Percentiles rank a stretch among this genome's conserved stretches.
These are phyloP conservation scores for Polydrusus tereticollis DNA, from an alignment of 2,888 invertebrate species.

Conservation along the genomic window DNA sequence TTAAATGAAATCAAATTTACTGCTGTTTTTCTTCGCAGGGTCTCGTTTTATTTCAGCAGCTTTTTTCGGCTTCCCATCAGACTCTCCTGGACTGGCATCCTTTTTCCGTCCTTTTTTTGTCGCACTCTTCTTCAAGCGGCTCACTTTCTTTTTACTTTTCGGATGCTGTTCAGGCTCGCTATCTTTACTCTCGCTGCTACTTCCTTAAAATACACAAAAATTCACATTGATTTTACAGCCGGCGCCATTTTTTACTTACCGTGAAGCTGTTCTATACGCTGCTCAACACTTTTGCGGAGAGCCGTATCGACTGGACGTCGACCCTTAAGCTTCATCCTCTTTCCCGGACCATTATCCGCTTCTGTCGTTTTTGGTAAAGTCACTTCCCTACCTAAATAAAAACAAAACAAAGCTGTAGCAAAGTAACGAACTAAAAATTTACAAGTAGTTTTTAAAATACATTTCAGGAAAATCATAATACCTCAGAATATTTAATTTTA, in stretches of 20 bases:
- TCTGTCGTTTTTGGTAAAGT: conserved; percentile 50
- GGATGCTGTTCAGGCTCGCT: conserved; percentile 53
- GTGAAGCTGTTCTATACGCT: conserved; percentile 65
- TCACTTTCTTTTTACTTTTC: conserved; percentile 40
- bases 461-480: too few relatives aligned
- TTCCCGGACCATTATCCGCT: conserved; percentile 50
- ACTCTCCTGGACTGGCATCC: conserved; percentile 2
- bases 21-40: conserved; percentile 54
- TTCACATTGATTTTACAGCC: too few relatives aligned
- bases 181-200: conserved; percentile 66
- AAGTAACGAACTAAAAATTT: not conserved
- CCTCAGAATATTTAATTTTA: too few relatives aligned
- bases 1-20: conserved; percentile 15
- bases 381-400: conserved; percentile 55
- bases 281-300: conserved; percentile 68
- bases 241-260: conserved; percentile 30
- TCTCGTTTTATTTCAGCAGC: conserved; percentile 45
- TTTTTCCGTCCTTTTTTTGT: conserved; percentile 53
- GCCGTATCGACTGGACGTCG: conserved; percentile 61
- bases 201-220: conserved; percentile 51
- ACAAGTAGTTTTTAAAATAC: not conserved
- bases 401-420: not conserved
- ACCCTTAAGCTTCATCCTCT: conserved; percentile 57
- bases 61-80: conserved; percentile 30
- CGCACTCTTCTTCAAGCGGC: conserved; percentile 31